phyloP scores from a whole-genome alignment of 2,888 invertebrate genomes.

The Pollenia amentaria region DNA sequence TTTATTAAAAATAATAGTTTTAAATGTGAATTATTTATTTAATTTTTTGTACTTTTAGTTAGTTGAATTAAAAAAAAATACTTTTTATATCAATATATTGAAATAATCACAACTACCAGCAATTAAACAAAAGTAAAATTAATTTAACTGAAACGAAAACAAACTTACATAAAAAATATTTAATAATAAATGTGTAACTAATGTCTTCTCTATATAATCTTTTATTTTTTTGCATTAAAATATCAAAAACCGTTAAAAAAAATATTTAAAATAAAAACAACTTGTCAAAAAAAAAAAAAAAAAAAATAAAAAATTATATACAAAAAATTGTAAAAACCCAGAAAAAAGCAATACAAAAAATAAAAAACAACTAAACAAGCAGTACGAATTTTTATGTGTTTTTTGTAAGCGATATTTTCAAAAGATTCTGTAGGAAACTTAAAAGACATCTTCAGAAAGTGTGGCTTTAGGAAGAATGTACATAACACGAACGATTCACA shows the following conservation, averaged over 20 bases:
- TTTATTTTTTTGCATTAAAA: slow-evolving; percentile 79
- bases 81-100: slow-evolving; percentile 33
- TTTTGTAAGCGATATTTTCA: too few species aligned
- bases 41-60: slow-evolving; percentile 67
- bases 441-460: too few species aligned
- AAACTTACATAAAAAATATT: slow-evolving; percentile 53
- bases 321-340: slow-evolving; percentile 55
- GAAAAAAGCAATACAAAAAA: slow-evolving; percentile 54
- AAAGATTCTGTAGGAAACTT: too few species aligned
- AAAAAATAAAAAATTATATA: slow-evolving; percentile 68
- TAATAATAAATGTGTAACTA: slow-evolving; percentile 75
- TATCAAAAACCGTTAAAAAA: slow-evolving; percentile 46
- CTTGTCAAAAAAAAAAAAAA: slow-evolving; percentile 19
- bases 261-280: slow-evolving; percentile 25
- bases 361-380: slow-evolving; percentile 69
- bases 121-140: slow-evolving; percentile 33
- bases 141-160: slow-evolving; percentile 24
- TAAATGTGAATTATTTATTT: slow-evolving; percentile 61
- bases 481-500: too few species aligned
- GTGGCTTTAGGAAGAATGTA: too few species aligned
- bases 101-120: slow-evolving; percentile 37
- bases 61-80: slow-evolving; percentile 54
- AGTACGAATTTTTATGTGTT: slow-evolving; percentile 54
- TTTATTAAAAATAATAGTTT: slow-evolving; percentile 14
- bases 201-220: slow-evolving; percentile 77